These are phyloP conservation scores for Drosophila multiciliata DNA, from an alignment of 2,888 invertebrate species.

Conservation along the genomic window DNA sequence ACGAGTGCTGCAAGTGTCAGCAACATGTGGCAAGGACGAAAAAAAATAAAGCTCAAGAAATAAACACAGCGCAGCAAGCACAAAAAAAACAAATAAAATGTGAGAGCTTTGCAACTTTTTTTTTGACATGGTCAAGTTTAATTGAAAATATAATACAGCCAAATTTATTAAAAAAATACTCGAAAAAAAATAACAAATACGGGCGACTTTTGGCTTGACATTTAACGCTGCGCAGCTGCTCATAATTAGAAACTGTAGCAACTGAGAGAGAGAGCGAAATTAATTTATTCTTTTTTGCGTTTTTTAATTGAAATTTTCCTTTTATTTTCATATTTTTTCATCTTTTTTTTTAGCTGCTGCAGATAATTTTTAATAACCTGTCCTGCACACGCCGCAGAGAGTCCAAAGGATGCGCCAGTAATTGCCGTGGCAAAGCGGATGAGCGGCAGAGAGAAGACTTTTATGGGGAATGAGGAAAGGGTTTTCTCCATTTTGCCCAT, in stretches of 20 bases:
- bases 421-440: slow-evolving; percentile 53
- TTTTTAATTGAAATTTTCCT: slow-evolving; percentile 77
- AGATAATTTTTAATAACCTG: slow-evolving; percentile 78
- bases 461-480: slow-evolving; percentile 58
- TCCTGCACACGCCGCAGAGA: slow-evolving; percentile 43
- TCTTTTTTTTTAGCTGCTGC: slow-evolving; percentile 47
- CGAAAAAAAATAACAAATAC: slow-evolving; percentile 29
- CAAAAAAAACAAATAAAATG: slow-evolving; percentile 18
- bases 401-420: slow-evolving; percentile 57
- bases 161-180: slow-evolving; percentile 51
- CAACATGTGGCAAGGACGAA: slow-evolving; percentile 74
- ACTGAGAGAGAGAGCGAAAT: slow-evolving; percentile 49
- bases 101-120: slow-evolving; percentile 36
- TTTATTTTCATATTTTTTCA: slow-evolving; percentile 35
- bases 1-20: slow-evolving; percentile 76
- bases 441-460: not conserved
- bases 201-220: slow-evolving; percentile 67
- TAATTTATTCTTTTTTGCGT: slow-evolving; percentile 76
- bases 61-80: slow-evolving; percentile 46
- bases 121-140: slow-evolving; percentile 77
- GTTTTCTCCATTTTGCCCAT: slow-evolving; percentile 53
- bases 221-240: slow-evolving; percentile 72
- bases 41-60: slow-evolving; percentile 57
- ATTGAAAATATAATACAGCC: slow-evolving; percentile 71
- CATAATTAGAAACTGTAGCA: slow-evolving; percentile 68